Base-by-base conservation (phyloP, 2,888 invertebrate genomes). In the Lycocerus yunnanus region DNA sequence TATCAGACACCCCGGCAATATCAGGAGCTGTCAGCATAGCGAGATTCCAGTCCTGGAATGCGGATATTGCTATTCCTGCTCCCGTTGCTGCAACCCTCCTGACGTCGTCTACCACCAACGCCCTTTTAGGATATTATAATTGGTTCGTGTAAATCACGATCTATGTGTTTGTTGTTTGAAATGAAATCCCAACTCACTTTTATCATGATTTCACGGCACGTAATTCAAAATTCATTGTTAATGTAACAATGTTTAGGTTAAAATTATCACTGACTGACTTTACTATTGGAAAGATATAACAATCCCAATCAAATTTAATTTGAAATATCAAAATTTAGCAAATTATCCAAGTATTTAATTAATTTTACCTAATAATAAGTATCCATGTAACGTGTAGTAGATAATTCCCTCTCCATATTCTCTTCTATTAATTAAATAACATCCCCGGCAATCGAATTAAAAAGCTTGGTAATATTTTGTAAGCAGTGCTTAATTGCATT, bases 31-130 rank as follows among this genome's bases (percentile, higher is more conserved):
- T 76, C 76, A 76, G 76, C 76, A 76, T 76, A 80, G 81, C 83
- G 80, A 82, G 83, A 83, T 84, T 85, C 86, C 86, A 83, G 81
- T 83, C 82, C 84, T 83, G 85, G 86, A 86, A 86, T 86, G 85
- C 86, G 86, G 85, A 85, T 86, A 86, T 86, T 86, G 85, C 85
- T 82, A 82, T 81, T 79, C 80, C 80, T 76, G 78, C 78, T 78
- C 78, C 77, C 74, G 78, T 70, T 73, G 73, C 74, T 70, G 65
- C 73, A 76, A 77, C 77, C 76, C 77, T 76, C 76, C 76, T 75
- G 77, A 74, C 74, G 78, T 77, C 72, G 66, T 71, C 68, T 71
- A 68, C 76, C 76, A 66, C 72, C 72, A 27, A 76, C 79, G 66
- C 73, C 73, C 72, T 72, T 74, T 72, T 75, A 75, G 78, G 81